phyloP scores from a whole-genome alignment of 2,888 invertebrate genomes.

The Reticulitermes lucifugus region DNA sequence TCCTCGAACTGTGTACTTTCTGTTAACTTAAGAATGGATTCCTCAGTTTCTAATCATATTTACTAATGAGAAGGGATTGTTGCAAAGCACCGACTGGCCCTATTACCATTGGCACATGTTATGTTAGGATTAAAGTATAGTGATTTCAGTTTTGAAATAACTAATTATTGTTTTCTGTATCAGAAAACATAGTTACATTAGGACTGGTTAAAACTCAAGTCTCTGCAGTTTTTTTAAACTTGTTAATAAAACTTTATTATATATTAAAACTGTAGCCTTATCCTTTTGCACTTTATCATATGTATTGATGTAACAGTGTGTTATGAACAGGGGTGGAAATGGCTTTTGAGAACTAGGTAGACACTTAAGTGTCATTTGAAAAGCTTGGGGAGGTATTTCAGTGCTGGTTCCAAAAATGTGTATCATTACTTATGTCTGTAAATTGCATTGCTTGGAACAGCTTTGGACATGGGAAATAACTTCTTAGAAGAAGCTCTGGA shows the following conservation, averaged over 20 bases:
- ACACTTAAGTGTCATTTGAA: too few species aligned
- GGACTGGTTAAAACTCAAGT: conserved; percentile 33
- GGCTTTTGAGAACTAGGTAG: too few species aligned
- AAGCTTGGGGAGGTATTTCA: too few species aligned
- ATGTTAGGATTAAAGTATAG: conserved; percentile 32
- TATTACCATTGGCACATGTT: conserved; percentile 33
- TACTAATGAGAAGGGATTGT: not conserved
- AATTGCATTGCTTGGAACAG: too few species aligned
- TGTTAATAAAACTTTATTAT: conserved; percentile 39
- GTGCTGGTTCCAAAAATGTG: too few species aligned
- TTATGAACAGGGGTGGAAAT: not conserved
- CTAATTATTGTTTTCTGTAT: conserved; percentile 56
- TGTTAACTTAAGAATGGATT: conserved; percentile 10
- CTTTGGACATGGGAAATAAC: too few species aligned
- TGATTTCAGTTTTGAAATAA: conserved; percentile 47
- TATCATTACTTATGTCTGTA: too few species aligned
- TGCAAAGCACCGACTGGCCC: conserved; percentile 16
- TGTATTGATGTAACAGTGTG: conserved; percentile 16
- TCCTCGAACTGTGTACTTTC: conserved; percentile 8
- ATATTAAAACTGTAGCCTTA: conserved; percentile 37
- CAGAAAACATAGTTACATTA: conserved; percentile 48
- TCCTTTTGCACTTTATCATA: conserved; percentile 37
- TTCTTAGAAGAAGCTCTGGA: too few species aligned
- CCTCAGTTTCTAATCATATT: not conserved
- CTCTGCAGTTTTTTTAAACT: conserved; percentile 36